A percentile compares a stretch with the other conserved stretches of the same genome.
These are phyloP conservation scores for Rhinolophus sinicus DNA, from an alignment of 2,113 vertebrate genomes.

Conservation along the genomic window DNA sequence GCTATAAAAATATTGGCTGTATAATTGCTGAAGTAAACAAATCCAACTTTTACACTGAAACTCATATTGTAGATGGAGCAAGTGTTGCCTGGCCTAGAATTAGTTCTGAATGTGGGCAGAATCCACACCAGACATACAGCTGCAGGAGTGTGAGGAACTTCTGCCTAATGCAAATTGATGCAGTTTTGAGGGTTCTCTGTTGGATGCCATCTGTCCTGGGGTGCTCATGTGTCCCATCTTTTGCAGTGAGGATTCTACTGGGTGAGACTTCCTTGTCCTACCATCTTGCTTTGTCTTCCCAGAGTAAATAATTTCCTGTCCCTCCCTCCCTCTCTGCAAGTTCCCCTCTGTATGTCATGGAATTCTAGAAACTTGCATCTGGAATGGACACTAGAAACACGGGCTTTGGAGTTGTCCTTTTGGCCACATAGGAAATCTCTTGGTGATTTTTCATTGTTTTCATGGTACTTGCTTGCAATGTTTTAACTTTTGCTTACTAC, in stretches of 20 bases:
- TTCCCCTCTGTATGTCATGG: neutral
- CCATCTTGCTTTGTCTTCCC: neutral
- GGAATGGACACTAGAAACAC: neutral
- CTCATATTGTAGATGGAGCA: neutral
- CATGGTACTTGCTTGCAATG: neutral
- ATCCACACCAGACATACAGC: neutral
- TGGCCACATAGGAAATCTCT: neutral
- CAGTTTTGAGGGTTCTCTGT: neutral
- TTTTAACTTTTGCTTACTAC: slow-evolving; percentile 3
- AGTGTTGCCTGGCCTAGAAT: neutral
- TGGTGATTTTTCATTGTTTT: neutral
- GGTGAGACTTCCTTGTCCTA: neutral
- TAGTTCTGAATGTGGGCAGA: neutral
- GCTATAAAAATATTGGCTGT: neutral
- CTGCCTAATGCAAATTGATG: neutral
- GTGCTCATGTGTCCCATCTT: neutral
- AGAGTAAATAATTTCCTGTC: too few species aligned
- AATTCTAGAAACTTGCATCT: neutral
- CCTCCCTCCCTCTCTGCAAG: neutral
- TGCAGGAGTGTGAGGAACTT: too few species aligned
- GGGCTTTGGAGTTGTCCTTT: neutral
- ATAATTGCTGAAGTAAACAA: neutral
- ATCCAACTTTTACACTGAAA: neutral
- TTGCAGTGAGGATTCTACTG: neutral
- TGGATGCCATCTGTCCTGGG: neutral